These are phyloP conservation scores for Bucco capensis DNA, from an alignment of 2,113 vertebrate species.

Conservation along the genomic window DNA sequence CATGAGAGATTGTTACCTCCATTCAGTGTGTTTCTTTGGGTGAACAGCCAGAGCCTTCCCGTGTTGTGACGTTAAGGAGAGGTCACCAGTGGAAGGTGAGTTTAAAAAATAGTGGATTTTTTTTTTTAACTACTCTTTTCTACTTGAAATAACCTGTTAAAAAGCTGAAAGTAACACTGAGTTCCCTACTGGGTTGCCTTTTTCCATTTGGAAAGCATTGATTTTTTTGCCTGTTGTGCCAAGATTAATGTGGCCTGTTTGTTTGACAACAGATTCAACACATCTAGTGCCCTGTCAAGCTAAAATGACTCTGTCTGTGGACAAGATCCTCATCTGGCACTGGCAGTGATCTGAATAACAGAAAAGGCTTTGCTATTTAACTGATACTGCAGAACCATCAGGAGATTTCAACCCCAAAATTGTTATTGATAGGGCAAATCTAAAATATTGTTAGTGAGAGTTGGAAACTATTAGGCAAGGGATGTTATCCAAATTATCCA, in stretches of 20 bases:
- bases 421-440: neutral
- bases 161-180: constrained; percentile 16
- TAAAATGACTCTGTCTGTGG: neutral
- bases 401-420: neutral
- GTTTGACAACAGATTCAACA: constrained; percentile 22
- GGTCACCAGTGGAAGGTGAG: neutral
- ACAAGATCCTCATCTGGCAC: neutral
- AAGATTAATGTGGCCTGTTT: constrained; percentile 39
- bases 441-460: neutral
- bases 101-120: constrained; percentile 2
- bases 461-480: neutral
- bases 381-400: neutral
- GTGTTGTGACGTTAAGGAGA: neutral
- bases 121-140: constrained; percentile 3
- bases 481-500: neutral
- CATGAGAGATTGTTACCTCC: neutral
- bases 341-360: neutral
- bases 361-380: neutral
- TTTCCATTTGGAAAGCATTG: constrained; percentile 29
- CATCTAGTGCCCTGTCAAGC: neutral
- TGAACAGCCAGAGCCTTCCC: neutral
- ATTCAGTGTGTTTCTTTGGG: neutral
- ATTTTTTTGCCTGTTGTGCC: constrained; percentile 28
- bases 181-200: neutral
- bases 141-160: constrained; percentile 8